Base-by-base conservation (phyloP, 92 coral and sea anemone species). In the Palythoa grandiflora region DNA sequence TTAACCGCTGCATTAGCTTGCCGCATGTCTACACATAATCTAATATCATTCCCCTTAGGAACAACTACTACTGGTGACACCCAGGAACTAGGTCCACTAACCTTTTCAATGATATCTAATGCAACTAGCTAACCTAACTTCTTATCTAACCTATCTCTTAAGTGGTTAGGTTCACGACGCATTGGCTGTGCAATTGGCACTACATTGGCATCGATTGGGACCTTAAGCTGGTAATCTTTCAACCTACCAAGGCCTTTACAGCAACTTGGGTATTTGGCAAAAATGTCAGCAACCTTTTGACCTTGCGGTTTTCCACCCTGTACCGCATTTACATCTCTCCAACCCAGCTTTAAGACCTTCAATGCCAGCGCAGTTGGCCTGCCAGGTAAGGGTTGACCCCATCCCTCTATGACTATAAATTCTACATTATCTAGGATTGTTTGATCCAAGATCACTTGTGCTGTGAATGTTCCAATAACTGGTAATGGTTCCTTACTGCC, bases 211-310 rank as follows among this genome's bases (percentile, higher is more conserved):
- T 81, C 86, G 52, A 81, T 81, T 21, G 74, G 54, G 20, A 63
- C 1, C 19, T 63, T 63, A 63, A 63, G 70, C 70, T 21, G 74
- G 54, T 61, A 81, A 54, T 55, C 72, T 57, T 36, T 52, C 57
- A 52, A 52, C 57, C 2, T 87, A 21, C 84, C 89, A 35, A 87
- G 77, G 36, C 89, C 89, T 47, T 40, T 75, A 38, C 77, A 87
- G 51, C 77, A 81, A 47, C 83, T 55, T 57, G 89, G 61, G 77
- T 87, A 52, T 52, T 52, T 52, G 57, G 57, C 57, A 52, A 52
- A 52, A 52, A 52, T 52, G 57, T 52, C 57, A 52, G 57, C 57
- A 7, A 52, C 57, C 1, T 1, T 13, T 12, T 28, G 28, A 28
- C 28, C 28, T 28, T 28, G 28, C 0, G 28, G 28, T 0, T 28